Percentiles rank a stretch among this genome's conserved stretches.
Evolutionary conservation across 2,797 vertebrate genomes (phyloP).

Genomic region (Acanthurus lineatus): DNA sequence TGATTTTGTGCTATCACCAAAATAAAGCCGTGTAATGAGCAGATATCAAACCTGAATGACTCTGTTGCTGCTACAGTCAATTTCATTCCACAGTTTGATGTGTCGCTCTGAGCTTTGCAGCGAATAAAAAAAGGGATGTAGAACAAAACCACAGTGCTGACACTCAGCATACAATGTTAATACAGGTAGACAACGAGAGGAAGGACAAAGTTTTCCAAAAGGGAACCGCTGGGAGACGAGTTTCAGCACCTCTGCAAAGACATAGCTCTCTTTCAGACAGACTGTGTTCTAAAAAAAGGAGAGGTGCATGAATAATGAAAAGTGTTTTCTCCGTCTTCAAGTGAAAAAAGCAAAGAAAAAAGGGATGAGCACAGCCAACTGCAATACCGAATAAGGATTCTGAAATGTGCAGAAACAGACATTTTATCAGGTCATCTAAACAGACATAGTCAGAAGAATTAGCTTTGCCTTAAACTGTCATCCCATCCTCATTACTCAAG

Average conservation of each 20-base stretch:
- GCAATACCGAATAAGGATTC: background rate
- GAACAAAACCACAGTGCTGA: slow-evolving; percentile 38
- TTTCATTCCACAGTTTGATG: slow-evolving; percentile 31
- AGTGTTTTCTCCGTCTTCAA: slow-evolving; percentile 50
- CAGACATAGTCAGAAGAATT: background rate
- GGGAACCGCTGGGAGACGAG: slow-evolving; percentile 10
- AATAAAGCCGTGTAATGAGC: background rate
- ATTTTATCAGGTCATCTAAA: slow-evolving; percentile 12
- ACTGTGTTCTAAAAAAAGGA: slow-evolving; percentile 51
- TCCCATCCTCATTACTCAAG: background rate
- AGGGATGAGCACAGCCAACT: slow-evolving; percentile 14
- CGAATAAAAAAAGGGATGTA: slow-evolving; percentile 17
- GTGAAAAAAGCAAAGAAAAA: slow-evolving; percentile 3
- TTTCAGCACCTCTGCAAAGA: slow-evolving; percentile 22
- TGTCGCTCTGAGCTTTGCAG: slow-evolving; percentile 26
- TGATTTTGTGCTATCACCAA: background rate
- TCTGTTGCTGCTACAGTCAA: slow-evolving; percentile 22
- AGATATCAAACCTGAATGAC: slow-evolving; percentile 25
- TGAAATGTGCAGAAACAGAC: background rate
- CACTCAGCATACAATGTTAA: slow-evolving; percentile 33
- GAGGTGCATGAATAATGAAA: slow-evolving; percentile 71
- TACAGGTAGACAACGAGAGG: slow-evolving; percentile 25
- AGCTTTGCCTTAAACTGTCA: slow-evolving; percentile 4
- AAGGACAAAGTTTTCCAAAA: slow-evolving; percentile 3
- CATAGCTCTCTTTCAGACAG: slow-evolving; percentile 28